Evolutionary conservation across 1,140 invertebrate species (phyloP).

Genomic region (Drosophila kurseongensis): DNA sequence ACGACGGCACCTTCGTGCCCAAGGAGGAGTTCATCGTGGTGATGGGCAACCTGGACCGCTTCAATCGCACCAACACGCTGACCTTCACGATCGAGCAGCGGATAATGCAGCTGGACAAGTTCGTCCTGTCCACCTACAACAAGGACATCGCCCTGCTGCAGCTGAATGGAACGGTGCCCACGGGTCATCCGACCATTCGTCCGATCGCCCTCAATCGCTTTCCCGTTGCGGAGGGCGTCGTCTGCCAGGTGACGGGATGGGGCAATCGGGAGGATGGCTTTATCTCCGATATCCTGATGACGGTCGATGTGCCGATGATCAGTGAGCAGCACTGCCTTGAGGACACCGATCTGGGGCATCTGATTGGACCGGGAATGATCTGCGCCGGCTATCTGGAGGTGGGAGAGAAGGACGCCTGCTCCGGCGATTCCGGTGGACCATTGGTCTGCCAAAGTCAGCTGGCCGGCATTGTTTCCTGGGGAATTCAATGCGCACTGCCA

Average conservation of each 20-base stretch:
- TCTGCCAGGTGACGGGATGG: conserved; percentile 79
- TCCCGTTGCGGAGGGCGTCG: conserved; percentile 11
- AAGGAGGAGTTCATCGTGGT: conserved; percentile 66
- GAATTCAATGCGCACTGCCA: conserved; percentile 87
- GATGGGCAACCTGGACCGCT: conserved; percentile 80
- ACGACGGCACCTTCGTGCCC: conserved; percentile 62
- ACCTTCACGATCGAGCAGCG: conserved; percentile 56
- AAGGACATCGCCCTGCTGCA: conserved; percentile 66
- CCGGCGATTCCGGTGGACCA: conserved; percentile 87
- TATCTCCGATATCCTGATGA: conserved; percentile 60
- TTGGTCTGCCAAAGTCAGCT: conserved; percentile 85
- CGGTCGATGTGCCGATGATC: conserved; percentile 68
- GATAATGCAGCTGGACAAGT: conserved; percentile 41
- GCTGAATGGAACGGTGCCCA: conserved; percentile 60
- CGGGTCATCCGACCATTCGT: conserved; percentile 59
- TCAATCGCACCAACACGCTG: conserved; percentile 51
- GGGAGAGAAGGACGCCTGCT: conserved; percentile 71
- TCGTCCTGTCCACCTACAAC: conserved; percentile 56
- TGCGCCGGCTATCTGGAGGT: conserved; percentile 73
- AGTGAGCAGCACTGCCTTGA: conserved; percentile 48
- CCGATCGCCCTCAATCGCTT: conserved; percentile 50
- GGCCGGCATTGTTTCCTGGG: conserved; percentile 90
- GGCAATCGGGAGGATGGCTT: conserved; percentile 64
- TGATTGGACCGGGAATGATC: conserved; percentile 68
- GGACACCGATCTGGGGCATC: conserved; percentile 31